A percentile compares a stretch with the other conserved stretches of the same genome.
Evolutionary conservation across 1,140 invertebrate species (phyloP).

Genomic region (Cheumatopsyche charites): DNA sequence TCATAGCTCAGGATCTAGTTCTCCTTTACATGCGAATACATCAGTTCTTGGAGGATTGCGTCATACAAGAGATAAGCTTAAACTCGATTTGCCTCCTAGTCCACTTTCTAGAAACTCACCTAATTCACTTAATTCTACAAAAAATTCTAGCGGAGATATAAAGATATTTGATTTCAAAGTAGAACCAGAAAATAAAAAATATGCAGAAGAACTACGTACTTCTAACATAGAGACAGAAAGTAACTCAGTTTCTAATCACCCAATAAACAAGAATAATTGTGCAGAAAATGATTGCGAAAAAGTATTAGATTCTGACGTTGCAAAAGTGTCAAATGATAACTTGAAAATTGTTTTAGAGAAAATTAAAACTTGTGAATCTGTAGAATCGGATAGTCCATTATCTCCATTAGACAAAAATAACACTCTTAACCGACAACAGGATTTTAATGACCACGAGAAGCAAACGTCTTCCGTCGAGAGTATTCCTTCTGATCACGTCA

Average conservation of each 20-base stretch:
- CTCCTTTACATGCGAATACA: slow-evolving; percentile 37
- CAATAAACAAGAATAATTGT: too few species aligned
- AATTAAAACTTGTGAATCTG: neutral
- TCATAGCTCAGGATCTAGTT: slow-evolving; percentile 52
- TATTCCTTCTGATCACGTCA: slow-evolving; percentile 15
- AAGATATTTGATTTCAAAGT: slow-evolving; percentile 47
- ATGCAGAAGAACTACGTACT: neutral
- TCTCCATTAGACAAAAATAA: slow-evolving; percentile 14
- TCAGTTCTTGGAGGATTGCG: slow-evolving; percentile 69
- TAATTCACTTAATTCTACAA: slow-evolving; percentile 26
- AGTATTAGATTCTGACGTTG: neutral
- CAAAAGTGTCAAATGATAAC: slow-evolving; percentile 1
- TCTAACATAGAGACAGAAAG: too few species aligned
- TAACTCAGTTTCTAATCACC: too few species aligned
- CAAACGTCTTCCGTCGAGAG: slow-evolving; percentile 8
- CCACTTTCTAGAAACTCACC: slow-evolving; percentile 51
- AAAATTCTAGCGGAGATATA: slow-evolving; percentile 42
- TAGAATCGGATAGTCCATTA: slow-evolving; percentile 16
- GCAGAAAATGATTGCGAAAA: neutral
- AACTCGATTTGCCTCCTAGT: slow-evolving; percentile 69
- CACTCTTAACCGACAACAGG: neutral
- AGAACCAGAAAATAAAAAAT: slow-evolving; percentile 1
- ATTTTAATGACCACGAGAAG: slow-evolving; percentile 2
- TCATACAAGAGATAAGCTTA: slow-evolving; percentile 74
- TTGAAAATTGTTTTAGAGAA: neutral